Percentiles rank a stretch among this genome's conserved stretches.
These are phyloP conservation scores for Arrhamphus sclerolepis DNA, from an alignment of 2,797 vertebrate species.

Conservation along the genomic window DNA sequence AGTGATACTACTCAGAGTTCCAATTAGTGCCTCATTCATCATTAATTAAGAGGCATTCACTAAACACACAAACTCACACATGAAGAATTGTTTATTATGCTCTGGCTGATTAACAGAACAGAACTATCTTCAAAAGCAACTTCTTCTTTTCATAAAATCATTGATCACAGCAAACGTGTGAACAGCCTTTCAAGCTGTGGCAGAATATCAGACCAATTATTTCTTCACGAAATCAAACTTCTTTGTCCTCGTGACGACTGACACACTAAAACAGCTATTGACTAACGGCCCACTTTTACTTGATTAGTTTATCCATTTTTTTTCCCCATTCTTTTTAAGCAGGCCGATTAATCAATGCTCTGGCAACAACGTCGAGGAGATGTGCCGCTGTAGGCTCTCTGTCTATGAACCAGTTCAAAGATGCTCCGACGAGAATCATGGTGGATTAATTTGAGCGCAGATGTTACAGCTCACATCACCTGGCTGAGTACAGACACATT, in stretches of 20 bases:
- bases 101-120: not conserved
- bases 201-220: too few relatives aligned
- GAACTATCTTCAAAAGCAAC: not conserved
- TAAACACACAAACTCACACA: not conserved
- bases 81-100: not conserved
- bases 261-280: not conserved
- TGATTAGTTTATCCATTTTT: slow-evolving; percentile 9
- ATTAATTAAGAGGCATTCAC: slow-evolving; percentile 3
- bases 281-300: not conserved
- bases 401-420: slow-evolving; percentile 9
- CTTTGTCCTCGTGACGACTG: slow-evolving; percentile 4
- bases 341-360: not conserved
- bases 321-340: not conserved
- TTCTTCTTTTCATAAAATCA: not conserved
- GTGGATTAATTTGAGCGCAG: slow-evolving; percentile 49
- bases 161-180: not conserved
- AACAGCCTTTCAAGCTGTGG: not conserved
- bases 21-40: not conserved
- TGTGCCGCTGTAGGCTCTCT: slow-evolving; percentile 7
- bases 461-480: slow-evolving; percentile 40
- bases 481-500: slow-evolving; percentile 12
- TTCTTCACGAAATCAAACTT: not conserved
- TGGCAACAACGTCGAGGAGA: slow-evolving; percentile 10
- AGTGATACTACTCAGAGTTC: too few relatives aligned
- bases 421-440: slow-evolving; percentile 4